These are phyloP conservation scores for Polylopha cassiicola DNA, from an alignment of 2,888 invertebrate species.

Conservation along the genomic window DNA sequence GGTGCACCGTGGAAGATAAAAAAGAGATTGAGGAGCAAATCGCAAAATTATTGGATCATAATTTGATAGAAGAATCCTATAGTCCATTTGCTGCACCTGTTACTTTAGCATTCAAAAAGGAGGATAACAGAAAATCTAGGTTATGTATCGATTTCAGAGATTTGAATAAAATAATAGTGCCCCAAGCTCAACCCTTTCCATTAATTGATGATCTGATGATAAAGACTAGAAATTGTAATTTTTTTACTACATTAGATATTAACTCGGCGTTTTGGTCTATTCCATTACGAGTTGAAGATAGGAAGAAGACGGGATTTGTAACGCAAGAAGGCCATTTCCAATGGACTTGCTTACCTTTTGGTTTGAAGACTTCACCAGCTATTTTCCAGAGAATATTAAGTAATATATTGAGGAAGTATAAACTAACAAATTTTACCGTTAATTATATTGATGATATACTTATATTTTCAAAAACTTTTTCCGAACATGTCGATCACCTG, in stretches of 20 bases:
- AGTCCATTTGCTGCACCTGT: constrained; percentile 22
- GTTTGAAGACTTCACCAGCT: too few relatives aligned
- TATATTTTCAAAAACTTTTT: too few relatives aligned
- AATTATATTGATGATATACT: too few relatives aligned
- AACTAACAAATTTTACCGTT: too few relatives aligned
- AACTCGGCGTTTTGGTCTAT: constrained; percentile 6
- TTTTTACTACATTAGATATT: constrained; percentile 3
- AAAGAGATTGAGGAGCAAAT: constrained; percentile 18
- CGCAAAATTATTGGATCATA: constrained; percentile 9
- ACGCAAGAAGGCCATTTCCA: too few relatives aligned
- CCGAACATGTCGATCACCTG: too few relatives aligned
- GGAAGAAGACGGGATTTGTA: constrained; percentile 1
- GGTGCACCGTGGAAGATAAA: constrained; percentile 15
- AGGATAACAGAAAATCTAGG: constrained; percentile 2
- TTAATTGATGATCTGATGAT: background rate
- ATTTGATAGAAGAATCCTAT: constrained; percentile 16
- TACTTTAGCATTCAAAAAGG: constrained; percentile 17
- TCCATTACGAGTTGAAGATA: constrained; percentile 1
- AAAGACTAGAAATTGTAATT: constrained; percentile 1
- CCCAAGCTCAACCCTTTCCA: background rate
- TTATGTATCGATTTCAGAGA: too few relatives aligned
- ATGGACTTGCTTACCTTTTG: background rate
- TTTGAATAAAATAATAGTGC: background rate
- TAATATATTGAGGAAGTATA: too few relatives aligned
- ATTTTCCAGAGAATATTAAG: background rate